Evolutionary conservation across 2,797 vertebrate species (phyloP), one percentile per base, ranked within the genome.

Genomic region (Hyperoplus lanceolatus): DNA sequence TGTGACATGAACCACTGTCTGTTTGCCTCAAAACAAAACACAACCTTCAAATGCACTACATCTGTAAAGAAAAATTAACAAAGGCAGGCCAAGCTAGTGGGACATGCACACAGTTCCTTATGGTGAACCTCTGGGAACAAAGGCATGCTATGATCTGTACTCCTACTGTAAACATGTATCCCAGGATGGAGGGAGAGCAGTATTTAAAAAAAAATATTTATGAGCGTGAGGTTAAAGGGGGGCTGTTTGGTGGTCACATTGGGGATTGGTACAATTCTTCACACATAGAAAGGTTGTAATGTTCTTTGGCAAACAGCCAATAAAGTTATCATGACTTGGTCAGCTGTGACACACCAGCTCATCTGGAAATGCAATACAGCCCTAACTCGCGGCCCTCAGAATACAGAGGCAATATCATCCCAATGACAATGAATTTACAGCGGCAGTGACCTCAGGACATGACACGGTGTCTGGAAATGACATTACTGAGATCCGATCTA

Each of bases 351-450:
- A 81, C 73, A 63, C 45, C 48, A 74, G 80, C 68, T 94, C 89
- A 89, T 92, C 93, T 95, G 94, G 92, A 92, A 93, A 93, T 90
- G 81, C 71, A 76, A 91, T 93, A 80, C 5, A 64, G 73, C 46
- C 58, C 67, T 48, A 77, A 90, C 64, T 72, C 81, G 3, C 3
- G 64, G 77, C 82, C 89, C 77, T 83, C 73, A 82, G 83, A 88
- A 89, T 70, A 62, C 75, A 75, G 86, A 80, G 63, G 79, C 75
- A 77, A 56, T 70, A 78, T 88, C 81, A 80, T 85, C 87, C 79
- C 74, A 81, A 68, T 75, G 61, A 88, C 81, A 77, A 87, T 83
- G 77, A 92, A 91, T 90, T 93, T 93, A 92, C 81, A 86, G 80
- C 84, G 73, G 79, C 86, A 70, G 78, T 89, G 82, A 90, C 79